These are phyloP conservation scores for Melanophora roralis DNA, from an alignment of 2,888 invertebrate genomes.

Conservation along the genomic window DNA sequence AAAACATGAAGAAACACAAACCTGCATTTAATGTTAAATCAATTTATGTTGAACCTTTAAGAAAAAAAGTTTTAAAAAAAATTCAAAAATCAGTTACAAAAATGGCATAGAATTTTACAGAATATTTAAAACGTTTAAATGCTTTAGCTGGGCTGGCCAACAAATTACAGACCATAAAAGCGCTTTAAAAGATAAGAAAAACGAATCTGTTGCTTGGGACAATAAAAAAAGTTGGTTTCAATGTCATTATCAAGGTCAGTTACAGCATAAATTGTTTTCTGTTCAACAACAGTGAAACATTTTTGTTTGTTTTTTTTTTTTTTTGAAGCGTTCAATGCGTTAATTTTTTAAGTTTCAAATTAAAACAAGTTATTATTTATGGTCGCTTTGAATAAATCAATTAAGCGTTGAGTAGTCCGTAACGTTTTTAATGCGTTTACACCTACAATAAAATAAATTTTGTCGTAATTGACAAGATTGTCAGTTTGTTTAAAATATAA, in stretches of 20 bases:
- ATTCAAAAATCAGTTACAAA: neutral
- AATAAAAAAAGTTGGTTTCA: constrained; percentile 44
- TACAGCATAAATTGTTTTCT: constrained; percentile 19
- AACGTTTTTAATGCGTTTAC: too few species aligned
- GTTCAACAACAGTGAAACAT: neutral
- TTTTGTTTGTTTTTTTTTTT: too few species aligned
- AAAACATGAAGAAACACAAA: neutral
- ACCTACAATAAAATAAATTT: too few species aligned
- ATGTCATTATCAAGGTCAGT: constrained; percentile 56
- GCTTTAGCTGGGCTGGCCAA: neutral
- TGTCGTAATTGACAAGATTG: too few species aligned
- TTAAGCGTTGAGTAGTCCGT: too few species aligned
- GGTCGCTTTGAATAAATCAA: too few species aligned
- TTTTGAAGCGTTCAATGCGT: neutral
- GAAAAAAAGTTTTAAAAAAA: neutral
- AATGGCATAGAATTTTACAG: constrained; percentile 16
- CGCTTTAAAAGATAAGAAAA: neutral
- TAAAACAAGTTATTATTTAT: too few species aligned
- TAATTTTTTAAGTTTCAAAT: neutral
- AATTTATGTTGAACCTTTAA: neutral
- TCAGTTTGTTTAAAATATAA: too few species aligned
- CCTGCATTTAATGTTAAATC: neutral
- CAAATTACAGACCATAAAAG: neutral
- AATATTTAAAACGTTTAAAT: neutral
- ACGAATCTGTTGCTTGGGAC: neutral